Evolutionary conservation across 1,140 invertebrate genomes (phyloP).

Genomic region (Drosophila asahinai): DNA sequence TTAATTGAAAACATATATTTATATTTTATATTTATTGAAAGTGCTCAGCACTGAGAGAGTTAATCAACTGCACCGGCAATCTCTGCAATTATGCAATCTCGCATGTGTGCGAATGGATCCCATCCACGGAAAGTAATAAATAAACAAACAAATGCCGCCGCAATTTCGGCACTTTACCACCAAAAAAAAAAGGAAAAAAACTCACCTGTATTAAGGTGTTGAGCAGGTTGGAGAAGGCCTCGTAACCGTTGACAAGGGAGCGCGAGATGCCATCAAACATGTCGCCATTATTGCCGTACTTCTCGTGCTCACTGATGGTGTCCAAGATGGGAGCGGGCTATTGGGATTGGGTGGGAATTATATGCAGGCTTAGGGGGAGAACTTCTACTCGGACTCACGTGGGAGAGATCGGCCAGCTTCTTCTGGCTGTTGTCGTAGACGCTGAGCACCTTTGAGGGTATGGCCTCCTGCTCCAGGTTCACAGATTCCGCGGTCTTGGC

Average conservation of each 20-base stretch:
- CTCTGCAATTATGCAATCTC: slow-evolving; percentile 14
- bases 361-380: no score
- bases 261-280: slow-evolving; percentile 86
- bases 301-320: slow-evolving; percentile 87
- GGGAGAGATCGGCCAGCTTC: slow-evolving; percentile 63
- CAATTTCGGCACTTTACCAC: slow-evolving; percentile 60
- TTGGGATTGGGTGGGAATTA: not conserved
- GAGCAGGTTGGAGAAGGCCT: slow-evolving; percentile 86
- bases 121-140: slow-evolving; percentile 2
- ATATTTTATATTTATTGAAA: not conserved
- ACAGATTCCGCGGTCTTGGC: slow-evolving; percentile 76
- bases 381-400: slow-evolving; percentile 57
- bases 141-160: slow-evolving; percentile 4
- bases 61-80: not conserved
- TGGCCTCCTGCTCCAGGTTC: slow-evolving; percentile 77
- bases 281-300: slow-evolving; percentile 87
- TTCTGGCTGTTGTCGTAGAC: slow-evolving; percentile 78
- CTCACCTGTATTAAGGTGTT: slow-evolving; percentile 86
- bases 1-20: no score
- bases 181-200: no score
- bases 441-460: slow-evolving; percentile 75
- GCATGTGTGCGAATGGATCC: slow-evolving; percentile 17
- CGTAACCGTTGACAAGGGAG: slow-evolving; percentile 86
- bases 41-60: not conserved
- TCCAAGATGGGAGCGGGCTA: slow-evolving; percentile 87